These are phyloP conservation scores for Perca fluviatilis DNA, from an alignment of 2,113 vertebrate species.

Conservation along the genomic window DNA sequence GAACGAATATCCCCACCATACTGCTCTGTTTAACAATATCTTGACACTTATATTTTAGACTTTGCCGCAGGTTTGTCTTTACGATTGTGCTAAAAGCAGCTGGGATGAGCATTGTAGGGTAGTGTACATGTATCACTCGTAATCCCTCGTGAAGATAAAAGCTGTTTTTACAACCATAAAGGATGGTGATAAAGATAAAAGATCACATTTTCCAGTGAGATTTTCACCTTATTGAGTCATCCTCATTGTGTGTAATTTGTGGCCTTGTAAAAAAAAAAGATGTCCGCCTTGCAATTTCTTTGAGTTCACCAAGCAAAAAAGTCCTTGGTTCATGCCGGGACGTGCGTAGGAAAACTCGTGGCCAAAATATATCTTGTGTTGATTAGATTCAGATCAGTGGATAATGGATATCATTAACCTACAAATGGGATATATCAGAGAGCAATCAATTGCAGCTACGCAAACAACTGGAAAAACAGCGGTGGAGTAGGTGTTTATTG, in stretches of 20 bases:
- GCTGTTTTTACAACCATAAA: slow-evolving; percentile 56
- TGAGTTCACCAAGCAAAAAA: slow-evolving; percentile 5
- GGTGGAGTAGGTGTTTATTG: slow-evolving; percentile 64
- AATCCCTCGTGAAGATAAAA: slow-evolving; percentile 78
- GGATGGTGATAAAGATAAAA: slow-evolving; percentile 59
- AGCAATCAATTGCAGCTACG: slow-evolving; percentile 58
- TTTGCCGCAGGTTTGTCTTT: slow-evolving; percentile 44
- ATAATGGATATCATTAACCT: slow-evolving; percentile 62
- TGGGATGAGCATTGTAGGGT: background rate
- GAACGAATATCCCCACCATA: background rate
- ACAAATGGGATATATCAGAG: slow-evolving; percentile 50
- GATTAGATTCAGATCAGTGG: slow-evolving; percentile 57
- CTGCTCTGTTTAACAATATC: slow-evolving; percentile 12
- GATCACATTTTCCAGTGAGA: slow-evolving; percentile 35
- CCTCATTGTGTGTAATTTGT: slow-evolving; percentile 2
- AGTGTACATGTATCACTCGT: slow-evolving; percentile 48
- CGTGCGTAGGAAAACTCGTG: background rate
- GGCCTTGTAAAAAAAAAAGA: background rate
- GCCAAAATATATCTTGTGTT: slow-evolving; percentile 32
- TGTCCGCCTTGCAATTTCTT: background rate
- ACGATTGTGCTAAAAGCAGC: slow-evolving; percentile 24
- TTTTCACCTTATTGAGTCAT: slow-evolving; percentile 50
- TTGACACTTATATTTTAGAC: slow-evolving; percentile 35
- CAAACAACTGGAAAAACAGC: slow-evolving; percentile 48
- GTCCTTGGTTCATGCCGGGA: slow-evolving; percentile 36